Evolutionary conservation across 1,140 invertebrate species (phyloP), one percentile per base, ranked within the genome.

Genomic region (Yoshiicerus persimilis): DNA sequence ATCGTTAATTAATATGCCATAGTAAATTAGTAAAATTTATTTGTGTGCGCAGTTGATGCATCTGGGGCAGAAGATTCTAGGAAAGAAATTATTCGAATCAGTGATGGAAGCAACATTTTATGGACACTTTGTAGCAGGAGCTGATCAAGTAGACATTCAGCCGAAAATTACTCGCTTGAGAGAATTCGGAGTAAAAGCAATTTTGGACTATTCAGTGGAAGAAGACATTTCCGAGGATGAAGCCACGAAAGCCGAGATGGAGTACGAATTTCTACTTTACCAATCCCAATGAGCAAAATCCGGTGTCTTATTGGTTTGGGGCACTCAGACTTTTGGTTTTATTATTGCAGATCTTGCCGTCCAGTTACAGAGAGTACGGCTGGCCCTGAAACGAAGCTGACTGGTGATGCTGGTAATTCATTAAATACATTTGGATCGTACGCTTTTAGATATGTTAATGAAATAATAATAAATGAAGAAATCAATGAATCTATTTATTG

Each of bases 161-260:
- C 97, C 98, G 13, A 95, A 95, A 66, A 93, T 97, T 56, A 95
- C 97, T 91, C 94, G 97, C 91, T 94, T 99, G 90, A 94, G 96
- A 39, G 96, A 96, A 66, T 99, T 99, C 93, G 99, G 99, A 25
- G 98, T 99, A 5, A 99, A 99, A 93, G 97, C 98, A 2, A 99
- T 99, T 92, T 95, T 99, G 36, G 98, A 99, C 93, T 99, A 99
- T 93, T 99, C 98, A 87, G 98, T 98, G 10, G 99, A 99, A 93
- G 97, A 99, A 92, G 99, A 99, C 92, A 94, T 99, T 90, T 95
- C 95, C n/a, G 95, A 97, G 91, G 96, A 97, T 91, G 95, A 97
- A 92, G 97, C 98, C 1, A 96, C 96, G 92, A 95, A 97, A 92
- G 94, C 96, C 89, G 98, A 99, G 95, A 95, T 98, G 92, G 95